Conservation (phyloP, 2,113 vertebrate species). For the Vulpes ferrilata region DNA sequence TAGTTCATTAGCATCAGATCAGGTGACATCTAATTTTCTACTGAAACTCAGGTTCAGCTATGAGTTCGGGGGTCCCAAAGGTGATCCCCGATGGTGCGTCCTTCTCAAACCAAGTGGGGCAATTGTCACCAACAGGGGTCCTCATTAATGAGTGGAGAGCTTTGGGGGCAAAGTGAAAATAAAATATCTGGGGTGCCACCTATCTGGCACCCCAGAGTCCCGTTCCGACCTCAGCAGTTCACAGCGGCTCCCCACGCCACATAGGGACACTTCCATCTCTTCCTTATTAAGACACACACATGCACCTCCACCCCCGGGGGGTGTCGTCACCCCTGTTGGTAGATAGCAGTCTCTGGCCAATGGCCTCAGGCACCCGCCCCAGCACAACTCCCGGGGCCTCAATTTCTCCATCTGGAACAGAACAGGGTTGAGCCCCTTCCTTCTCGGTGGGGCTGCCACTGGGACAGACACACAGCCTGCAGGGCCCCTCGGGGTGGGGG, state of each 20-base stretch:
- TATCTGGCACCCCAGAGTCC: neutral
- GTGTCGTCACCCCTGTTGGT: neutral
- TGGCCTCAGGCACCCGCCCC: neutral
- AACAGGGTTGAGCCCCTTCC: neutral
- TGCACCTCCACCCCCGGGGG: neutral
- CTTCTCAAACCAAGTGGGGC: neutral
- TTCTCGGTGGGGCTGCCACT: neutral
- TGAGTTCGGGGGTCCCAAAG: neutral
- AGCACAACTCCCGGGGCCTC: neutral
- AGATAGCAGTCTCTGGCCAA: neutral
- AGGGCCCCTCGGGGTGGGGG: neutral
- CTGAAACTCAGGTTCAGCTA: neutral
- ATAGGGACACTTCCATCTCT: accelerated
- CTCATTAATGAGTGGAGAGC: neutral
- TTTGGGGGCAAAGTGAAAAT: neutral
- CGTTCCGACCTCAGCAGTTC: neutral
- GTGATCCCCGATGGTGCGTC: neutral
- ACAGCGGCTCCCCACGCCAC: neutral
- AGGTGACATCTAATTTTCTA: neutral
- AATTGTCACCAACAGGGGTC: neutral
- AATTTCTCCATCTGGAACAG: neutral
- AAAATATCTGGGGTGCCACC: neutral
- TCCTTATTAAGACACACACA: neutral
- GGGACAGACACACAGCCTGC: neutral
- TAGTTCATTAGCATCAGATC: neutral